Evolutionary conservation across 2,113 vertebrate genomes (phyloP), one percentile per base, ranked within the genome.

Genomic region (Peromyscus californicus): DNA sequence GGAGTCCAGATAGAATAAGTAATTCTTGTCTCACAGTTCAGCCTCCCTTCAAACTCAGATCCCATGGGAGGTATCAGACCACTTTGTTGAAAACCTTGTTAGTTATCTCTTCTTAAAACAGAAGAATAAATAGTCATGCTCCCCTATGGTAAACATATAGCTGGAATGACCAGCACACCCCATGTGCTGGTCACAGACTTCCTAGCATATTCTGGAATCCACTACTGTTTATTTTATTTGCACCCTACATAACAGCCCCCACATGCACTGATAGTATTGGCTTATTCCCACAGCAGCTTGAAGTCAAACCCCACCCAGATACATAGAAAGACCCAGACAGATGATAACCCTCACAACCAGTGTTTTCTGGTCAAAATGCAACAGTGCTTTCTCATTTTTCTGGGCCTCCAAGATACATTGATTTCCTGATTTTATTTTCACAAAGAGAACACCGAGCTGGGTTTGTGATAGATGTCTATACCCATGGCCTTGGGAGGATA

Each of bases 341-440:
- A 42, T 83, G 42, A 16, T 33, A 6, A n/a, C 54, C 16, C 45
- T 54, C 31, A 19, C n/a, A 86, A 76, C 31, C 51, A 2, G 19
- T 33, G 54, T 48, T 88, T 69, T 29, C 89, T 63, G 11, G 9
- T 80, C 22, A 61, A 69, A n/a, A 80, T 36, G 45, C 26, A 10
- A 8, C 21, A 51, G 6, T 42, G 51, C 70, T 48, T 1, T 65
- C 79, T 76, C 10, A 6, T 24, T 74, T 84, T 91, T 84, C 61
- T 39, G 29, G 51, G 65, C 12, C 21, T 95, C 70, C 16, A 42
- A 36, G 8, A 11, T 57, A 45, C 59, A 36, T 70, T 29, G 0
- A 16, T 93, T 95, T 42, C 90, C 67, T 88, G 29, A 70, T 76
- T 76, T 45, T 76, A 15, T 83, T 82, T 76, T 76, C 59, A 67